Conservation (phyloP, 2,797 vertebrate genomes). For the Dendrocincla fuliginosa region DNA sequence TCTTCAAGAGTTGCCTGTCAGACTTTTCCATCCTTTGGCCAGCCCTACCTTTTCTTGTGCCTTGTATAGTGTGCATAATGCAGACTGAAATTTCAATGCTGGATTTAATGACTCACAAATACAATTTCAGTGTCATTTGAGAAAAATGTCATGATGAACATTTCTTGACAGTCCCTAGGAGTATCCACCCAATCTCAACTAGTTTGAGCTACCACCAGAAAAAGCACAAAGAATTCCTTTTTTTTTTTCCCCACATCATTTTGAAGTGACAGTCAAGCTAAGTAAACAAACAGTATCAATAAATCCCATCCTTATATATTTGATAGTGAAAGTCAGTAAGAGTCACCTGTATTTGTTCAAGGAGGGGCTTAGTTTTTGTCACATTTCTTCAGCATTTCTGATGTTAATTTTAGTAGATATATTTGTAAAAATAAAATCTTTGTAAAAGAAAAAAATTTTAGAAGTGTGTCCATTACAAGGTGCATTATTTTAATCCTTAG, state of each 20-base stretch:
- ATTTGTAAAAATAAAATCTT: background rate
- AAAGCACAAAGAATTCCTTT: background rate
- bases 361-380: background rate
- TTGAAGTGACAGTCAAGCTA: background rate
- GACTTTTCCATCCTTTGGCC: background rate
- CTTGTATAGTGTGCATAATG: background rate
- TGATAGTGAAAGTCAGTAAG: background rate
- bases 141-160: background rate
- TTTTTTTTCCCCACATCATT: fast-evolving
- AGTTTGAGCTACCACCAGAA: background rate
- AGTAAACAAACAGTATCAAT: background rate
- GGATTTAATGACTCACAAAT: background rate
- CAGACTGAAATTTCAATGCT: background rate
- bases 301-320: background rate
- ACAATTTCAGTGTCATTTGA: conserved; percentile 1
- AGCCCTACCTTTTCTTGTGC: background rate
- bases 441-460: background rate
- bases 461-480: background rate
- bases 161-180: background rate
- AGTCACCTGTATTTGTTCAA: background rate
- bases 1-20: background rate
- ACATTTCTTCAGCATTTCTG: background rate
- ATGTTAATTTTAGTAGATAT: background rate
- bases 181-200: background rate
- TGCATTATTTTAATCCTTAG: background rate